Percentiles rank a stretch among this genome's conserved stretches.
Conservation (phyloP, 2,797 vertebrate genomes). For the Ara ararauna region DNA sequence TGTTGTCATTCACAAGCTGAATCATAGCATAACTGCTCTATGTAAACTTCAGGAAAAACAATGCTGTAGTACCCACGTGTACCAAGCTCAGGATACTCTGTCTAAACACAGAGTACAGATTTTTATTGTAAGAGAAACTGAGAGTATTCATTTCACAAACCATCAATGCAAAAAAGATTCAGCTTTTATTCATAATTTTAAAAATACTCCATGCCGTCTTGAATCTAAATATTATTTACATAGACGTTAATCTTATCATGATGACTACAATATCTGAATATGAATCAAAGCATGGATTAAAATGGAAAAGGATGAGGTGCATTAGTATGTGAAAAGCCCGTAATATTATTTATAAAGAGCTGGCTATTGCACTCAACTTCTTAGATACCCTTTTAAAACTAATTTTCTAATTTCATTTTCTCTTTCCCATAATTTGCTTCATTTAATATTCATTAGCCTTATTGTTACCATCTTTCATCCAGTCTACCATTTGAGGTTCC, state of each 20-base stretch:
- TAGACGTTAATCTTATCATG: neutral
- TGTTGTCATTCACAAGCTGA: neutral
- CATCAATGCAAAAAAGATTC: neutral
- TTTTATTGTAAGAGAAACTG: neutral
- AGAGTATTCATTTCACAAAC: neutral
- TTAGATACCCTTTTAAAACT: constrained; percentile 11
- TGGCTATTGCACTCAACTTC: constrained; percentile 7
- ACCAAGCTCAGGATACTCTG: neutral
- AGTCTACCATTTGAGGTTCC: neutral
- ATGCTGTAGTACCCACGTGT: neutral
- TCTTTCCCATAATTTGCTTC: neutral
- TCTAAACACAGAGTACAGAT: neutral
- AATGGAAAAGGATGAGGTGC: neutral
- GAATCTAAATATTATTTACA: constrained; percentile 31
- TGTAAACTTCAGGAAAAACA: neutral
- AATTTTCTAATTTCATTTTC: constrained; percentile 43
- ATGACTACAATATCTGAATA: neutral
- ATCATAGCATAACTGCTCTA: neutral
- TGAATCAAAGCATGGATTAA: neutral
- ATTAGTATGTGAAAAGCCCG: neutral
- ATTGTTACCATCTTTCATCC: constrained; percentile 23
- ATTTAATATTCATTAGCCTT: constrained; percentile 37
- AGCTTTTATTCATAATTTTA: neutral
- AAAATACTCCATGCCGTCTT: neutral
- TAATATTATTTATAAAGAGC: neutral